phyloP scores from a whole-genome alignment of 1,140 invertebrate genomes.

The Lutraria rhynchaena region DNA sequence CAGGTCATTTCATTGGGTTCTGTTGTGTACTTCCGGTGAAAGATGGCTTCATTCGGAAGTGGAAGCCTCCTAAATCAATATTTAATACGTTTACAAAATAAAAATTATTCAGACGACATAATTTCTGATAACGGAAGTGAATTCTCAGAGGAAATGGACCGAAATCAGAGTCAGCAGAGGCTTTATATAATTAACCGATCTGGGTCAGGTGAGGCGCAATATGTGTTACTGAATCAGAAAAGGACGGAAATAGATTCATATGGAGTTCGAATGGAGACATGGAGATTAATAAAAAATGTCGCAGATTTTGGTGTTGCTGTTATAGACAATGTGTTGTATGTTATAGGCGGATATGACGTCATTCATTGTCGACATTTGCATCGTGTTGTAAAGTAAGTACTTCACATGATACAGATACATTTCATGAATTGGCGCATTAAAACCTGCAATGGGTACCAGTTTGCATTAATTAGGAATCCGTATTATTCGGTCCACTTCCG shows the following conservation, averaged over 20 bases:
- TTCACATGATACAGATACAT: too few species aligned
- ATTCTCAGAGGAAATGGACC: slow-evolving; percentile 25
- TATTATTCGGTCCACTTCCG: too few species aligned
- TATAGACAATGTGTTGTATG: slow-evolving; percentile 64
- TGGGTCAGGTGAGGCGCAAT: slow-evolving; percentile 69
- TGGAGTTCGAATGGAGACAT: slow-evolving; percentile 60
- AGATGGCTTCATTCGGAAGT: neutral
- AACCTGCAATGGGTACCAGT: too few species aligned
- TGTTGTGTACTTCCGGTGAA: neutral
- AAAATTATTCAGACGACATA: too few species aligned
- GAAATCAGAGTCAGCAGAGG: slow-evolving; percentile 56
- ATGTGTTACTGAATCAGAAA: slow-evolving; percentile 61
- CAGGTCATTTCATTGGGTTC: neutral
- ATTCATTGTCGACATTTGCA: slow-evolving; percentile 59
- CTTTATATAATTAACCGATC: slow-evolving; percentile 70
- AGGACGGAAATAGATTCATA: slow-evolving; percentile 59
- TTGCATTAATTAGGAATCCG: too few species aligned
- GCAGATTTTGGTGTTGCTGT: slow-evolving; percentile 70
- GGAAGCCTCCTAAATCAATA: slow-evolving; percentile 9
- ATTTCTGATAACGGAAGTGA: neutral
- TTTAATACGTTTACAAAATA: neutral
- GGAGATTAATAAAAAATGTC: slow-evolving; percentile 63
- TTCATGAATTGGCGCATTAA: too few species aligned
- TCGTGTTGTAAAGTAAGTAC: slow-evolving; percentile 68
- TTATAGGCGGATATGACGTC: slow-evolving; percentile 70